Conservation (phyloP, 2,888 invertebrate genomes). For the Machimus atricapillus region DNA sequence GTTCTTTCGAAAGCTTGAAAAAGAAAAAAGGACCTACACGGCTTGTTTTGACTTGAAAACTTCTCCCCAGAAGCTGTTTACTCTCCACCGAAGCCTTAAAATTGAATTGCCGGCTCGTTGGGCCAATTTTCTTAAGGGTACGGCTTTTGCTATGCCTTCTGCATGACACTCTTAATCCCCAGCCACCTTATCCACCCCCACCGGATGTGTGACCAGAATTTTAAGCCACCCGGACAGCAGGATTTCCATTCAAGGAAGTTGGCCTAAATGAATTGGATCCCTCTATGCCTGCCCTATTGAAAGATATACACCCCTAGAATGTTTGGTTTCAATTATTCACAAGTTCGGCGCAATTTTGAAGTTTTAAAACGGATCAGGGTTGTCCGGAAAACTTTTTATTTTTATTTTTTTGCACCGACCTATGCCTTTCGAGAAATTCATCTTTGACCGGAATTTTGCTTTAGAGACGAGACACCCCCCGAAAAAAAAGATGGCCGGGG, state of each 20-base stretch:
- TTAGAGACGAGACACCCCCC: background rate
- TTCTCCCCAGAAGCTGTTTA: background rate
- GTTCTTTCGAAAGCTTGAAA: background rate
- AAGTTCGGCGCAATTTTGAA: background rate
- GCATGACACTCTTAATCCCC: background rate
- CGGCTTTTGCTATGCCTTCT: background rate
- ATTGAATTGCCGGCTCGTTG: background rate
- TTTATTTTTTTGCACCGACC: background rate
- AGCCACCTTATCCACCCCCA: background rate
- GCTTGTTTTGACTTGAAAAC: background rate
- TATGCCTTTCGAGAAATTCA: background rate
- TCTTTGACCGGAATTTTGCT: background rate
- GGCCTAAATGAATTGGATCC: background rate
- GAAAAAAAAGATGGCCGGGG: background rate
- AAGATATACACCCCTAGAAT: background rate
- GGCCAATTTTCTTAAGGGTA: background rate
- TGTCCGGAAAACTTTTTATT: background rate
- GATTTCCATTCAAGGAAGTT: background rate
- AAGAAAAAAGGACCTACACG: background rate
- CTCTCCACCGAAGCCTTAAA: background rate
- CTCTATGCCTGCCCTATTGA: background rate
- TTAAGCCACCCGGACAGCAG: background rate
- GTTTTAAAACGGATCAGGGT: background rate
- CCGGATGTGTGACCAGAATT: background rate
- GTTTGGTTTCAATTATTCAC: conserved; percentile 26